phyloP scores from a whole-genome alignment of 1,140 invertebrate genomes.

The Bombus balteatus region DNA sequence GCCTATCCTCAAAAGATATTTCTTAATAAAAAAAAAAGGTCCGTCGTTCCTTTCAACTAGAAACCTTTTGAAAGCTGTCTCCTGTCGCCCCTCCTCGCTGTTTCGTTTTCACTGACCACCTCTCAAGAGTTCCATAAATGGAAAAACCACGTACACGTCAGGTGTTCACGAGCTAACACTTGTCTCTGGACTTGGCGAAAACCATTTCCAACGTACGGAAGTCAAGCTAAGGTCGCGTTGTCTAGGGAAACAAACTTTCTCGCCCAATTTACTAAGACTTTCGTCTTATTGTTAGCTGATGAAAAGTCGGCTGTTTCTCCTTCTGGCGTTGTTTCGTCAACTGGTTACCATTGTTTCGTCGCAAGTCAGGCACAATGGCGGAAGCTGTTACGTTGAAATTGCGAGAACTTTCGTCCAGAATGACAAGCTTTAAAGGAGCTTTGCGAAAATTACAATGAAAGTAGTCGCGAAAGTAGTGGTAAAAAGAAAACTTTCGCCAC shows the following conservation, averaged over 20 bases:
- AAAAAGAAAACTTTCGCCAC: not conserved
- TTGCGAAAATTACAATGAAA: not conserved
- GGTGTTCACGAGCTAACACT: too few species aligned
- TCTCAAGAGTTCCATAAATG: not conserved
- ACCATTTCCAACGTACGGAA: too few species aligned
- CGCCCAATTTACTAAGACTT: not conserved
- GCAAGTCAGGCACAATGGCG: not conserved
- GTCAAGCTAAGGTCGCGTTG: too few species aligned
- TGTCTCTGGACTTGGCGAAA: too few species aligned
- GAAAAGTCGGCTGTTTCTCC: not conserved
- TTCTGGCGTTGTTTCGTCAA: not conserved
- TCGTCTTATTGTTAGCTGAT: not conserved
- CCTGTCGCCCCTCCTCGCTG: not conserved
- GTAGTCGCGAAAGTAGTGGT: not conserved
- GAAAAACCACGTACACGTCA: not conserved
- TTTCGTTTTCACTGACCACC: not conserved
- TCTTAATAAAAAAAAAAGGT: not conserved
- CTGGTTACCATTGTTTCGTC: not conserved
- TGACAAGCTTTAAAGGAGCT: not conserved
- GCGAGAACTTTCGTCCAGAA: not conserved
- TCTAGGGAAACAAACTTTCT: not conserved
- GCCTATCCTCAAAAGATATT: not conserved
- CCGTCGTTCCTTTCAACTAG: not conserved
- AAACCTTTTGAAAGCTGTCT: not conserved
- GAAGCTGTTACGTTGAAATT: not conserved